phyloP scores from a whole-genome alignment of 2,113 vertebrate genomes.

The Myocastor coypus region DNA sequence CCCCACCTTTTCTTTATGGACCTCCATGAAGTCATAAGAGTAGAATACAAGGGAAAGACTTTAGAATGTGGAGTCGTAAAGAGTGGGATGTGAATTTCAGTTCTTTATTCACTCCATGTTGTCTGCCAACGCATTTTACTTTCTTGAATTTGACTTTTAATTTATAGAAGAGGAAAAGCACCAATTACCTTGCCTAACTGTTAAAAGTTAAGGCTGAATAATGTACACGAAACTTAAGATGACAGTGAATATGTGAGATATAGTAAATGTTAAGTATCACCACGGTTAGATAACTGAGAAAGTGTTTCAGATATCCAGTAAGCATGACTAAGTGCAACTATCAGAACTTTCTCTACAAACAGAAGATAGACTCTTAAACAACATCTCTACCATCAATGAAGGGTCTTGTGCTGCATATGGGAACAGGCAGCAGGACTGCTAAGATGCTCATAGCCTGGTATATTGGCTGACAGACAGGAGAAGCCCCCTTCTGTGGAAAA shows the following conservation, averaged over 20 bases:
- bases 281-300: not conserved
- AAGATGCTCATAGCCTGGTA: not conserved
- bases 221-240: not conserved
- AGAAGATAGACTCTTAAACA: not conserved
- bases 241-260: not conserved
- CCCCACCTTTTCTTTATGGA: not conserved
- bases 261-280: not conserved
- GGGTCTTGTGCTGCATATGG: not conserved
- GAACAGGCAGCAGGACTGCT: not conserved
- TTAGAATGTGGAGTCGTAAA: not conserved
- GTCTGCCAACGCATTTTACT: not conserved
- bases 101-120: not conserved
- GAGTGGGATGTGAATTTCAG: not conserved
- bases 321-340: not conserved
- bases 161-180: slow-evolving; percentile 19
- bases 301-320: not conserved
- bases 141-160: slow-evolving; percentile 30
- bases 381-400: not conserved
- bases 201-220: not conserved
- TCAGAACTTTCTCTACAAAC: not conserved
- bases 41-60: not conserved
- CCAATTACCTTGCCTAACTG: not conserved
- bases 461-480: not conserved
- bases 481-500: not conserved
- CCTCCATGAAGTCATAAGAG: not conserved